Evolutionary conservation across 2,113 vertebrate species (phyloP), one percentile per base, ranked within the genome.

Genomic region (Pterocles gutturalis): DNA sequence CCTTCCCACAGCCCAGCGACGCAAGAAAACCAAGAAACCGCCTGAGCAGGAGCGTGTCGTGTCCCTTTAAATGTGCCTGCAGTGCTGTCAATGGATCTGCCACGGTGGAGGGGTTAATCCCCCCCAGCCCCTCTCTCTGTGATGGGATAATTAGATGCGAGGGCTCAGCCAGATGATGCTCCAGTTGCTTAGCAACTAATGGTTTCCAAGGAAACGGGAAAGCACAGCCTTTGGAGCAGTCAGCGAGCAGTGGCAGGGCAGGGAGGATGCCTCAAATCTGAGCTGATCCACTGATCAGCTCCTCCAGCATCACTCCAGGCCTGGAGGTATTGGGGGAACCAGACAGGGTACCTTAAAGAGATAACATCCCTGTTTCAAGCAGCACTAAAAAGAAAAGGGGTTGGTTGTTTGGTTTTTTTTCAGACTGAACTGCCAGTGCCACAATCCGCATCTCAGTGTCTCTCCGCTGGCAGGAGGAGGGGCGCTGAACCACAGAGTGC

Each of bases 111-210:
- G 97, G 98, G 96, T 93, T 98, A 98, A 98, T 97, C 96, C 97
- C 94, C 92, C 85, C 93, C 95, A 98, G 97, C 94, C 97, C 97
- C 98, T 98, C 98, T 96, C 95, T 76, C 97, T 86, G 97, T 98
- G 98, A 98, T 98, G 97, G 98, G 98, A 98, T 99, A 98, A 98
- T 99, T 98, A 98, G 98, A 98, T 99, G 98, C 90, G 93, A 99
- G 98, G 98, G 97, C 98, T 98, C 97, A 96, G 97, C 93, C 97
- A 98, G 98, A 98, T 98, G 98, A 99, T 99, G 98, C 98, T 98
- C 97, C 98, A 96, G 99, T 99, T 98, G 98, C 99, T 98, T 98
- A 98, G 99, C 98, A 99, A 99, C 98, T 98, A 98, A 99, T 98
- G 98, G 99, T 99, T 99, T 99, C 99, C 98, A 97, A 98, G 98